These are phyloP conservation scores for Pseudopodoces humilis DNA, from an alignment of 2,113 vertebrate genomes.

Conservation along the genomic window DNA sequence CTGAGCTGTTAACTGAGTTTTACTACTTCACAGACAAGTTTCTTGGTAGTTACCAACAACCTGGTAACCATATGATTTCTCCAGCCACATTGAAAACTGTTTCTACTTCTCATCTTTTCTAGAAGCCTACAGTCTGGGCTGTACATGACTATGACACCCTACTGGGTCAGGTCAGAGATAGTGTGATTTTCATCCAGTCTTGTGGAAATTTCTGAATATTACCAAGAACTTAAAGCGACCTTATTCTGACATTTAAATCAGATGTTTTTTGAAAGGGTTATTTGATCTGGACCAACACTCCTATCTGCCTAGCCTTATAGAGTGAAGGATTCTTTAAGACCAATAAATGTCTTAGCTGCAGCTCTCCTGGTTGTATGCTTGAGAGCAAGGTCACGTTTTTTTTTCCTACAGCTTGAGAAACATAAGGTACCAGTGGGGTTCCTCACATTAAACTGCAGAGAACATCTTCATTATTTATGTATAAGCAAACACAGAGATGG, in stretches of 20 bases:
- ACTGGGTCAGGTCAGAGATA: neutral
- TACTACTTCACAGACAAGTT: neutral
- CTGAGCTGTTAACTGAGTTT: neutral
- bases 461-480: neutral
- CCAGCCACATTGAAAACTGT: neutral
- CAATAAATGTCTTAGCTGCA: neutral
- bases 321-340: neutral
- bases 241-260: neutral
- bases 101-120: neutral
- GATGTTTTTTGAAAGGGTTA: neutral
- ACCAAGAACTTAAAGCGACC: neutral
- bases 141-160: fast-evolving
- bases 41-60: neutral
- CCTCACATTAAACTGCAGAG: neutral
- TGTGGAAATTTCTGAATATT: neutral
- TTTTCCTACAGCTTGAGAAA: constrained; percentile 10
- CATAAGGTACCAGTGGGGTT: neutral
- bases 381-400: neutral
- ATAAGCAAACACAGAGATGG: neutral
- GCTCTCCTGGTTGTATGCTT: neutral
- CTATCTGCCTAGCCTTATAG: neutral
- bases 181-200: neutral
- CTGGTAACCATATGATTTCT: neutral
- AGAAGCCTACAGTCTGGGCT: neutral
- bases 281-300: neutral